Evolutionary conservation across 2,888 invertebrate genomes (phyloP), one percentile per base, ranked within the genome.

Genomic region (Gastracanthus pulcherrimus): DNA sequence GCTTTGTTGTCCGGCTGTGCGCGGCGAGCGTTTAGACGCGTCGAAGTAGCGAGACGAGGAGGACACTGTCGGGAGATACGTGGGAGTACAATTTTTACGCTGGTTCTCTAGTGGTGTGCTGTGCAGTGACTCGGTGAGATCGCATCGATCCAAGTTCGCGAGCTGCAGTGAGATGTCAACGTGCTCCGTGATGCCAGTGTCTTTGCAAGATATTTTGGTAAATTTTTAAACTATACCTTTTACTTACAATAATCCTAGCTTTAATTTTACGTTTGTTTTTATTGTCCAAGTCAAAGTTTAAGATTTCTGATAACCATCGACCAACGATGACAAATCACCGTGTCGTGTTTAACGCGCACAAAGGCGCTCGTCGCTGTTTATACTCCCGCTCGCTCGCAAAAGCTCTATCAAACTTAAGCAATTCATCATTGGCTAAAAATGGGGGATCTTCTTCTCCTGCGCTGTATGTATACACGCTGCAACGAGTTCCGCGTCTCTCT

Each of bases 151-250:
- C 6, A 16, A 3, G 7, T 23, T 31, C 19, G 16, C 38, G 9
- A 36, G 16, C 7, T 34, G n/a, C 31, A 16, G 48, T 51, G 85
- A 87, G 81, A 90, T 91, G 90, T 89, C 90, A 85, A 90, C 89
- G 85, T 91, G 91, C 84, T 91, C 90, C 82, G 87, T 91, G 87
- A 91, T 91, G 90, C 91, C 91, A 84, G 91, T 91, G 67, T 91
- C 91, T 41, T 87, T 91, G 85, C 91, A 90, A 87, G 91, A 91
- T 86, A 91, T 91, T 86, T 84, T 91, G 91, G 91, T 91, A 90
- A 91, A 88, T 88, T 87, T 80, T 64, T 51, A 9, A 48, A 6
- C 23, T 29, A 16, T 13, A 9, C 16, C 7, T 19, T 7, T 26
- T 29, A 7, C n/a, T n/a, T n/a, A n/a, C n/a, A n/a, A n/a, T n/a